Percentiles rank a stretch among this genome's conserved stretches.
Conservation (phyloP, 2,113 vertebrate genomes). For the Syngnathoides biaculeatus region DNA sequence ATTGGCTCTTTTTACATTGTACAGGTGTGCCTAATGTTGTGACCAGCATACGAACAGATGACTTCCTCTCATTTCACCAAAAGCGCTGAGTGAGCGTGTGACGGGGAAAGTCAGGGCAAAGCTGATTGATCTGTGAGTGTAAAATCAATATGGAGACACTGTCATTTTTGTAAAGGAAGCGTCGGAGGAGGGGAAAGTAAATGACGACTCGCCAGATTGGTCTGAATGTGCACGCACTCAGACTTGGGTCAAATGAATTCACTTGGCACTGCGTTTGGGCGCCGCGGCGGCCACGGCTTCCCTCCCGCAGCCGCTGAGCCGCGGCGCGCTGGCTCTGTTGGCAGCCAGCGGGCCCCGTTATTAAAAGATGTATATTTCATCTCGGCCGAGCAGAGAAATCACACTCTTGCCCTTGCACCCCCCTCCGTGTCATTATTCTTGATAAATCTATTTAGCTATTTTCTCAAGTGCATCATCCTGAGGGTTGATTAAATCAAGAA, state of each 20-base stretch:
- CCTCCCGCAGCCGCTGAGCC: conserved; percentile 84
- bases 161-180: conserved; percentile 99
- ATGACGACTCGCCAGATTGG: conserved; percentile 90
- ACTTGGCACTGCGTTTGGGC: conserved; percentile 86
- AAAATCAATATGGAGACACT: conserved; percentile 99
- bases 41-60: conserved; percentile 19
- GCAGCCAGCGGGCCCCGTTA: conserved; percentile 76
- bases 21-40: background rate
- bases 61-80: conserved; percentile 48
- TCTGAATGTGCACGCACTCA: conserved; percentile 43
- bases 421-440: conserved; percentile 69
- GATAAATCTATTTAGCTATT: conserved; percentile 93
- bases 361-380: conserved; percentile 87
- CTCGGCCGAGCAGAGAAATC: conserved; percentile 67
- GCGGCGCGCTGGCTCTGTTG: conserved; percentile 51
- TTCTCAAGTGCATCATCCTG: conserved; percentile 82
- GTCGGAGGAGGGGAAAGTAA: conserved; percentile 94
- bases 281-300: conserved; percentile 84
- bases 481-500: conserved; percentile 91
- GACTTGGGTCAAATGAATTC: conserved; percentile 85
- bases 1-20: no score
- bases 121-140: conserved; percentile 99
- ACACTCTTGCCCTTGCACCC: conserved; percentile 74
- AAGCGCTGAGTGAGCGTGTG: conserved; percentile 34
- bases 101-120: conserved; percentile 83